Evolutionary conservation across 2,797 vertebrate species (phyloP).

Genomic region (Spheniscus humboldti): DNA sequence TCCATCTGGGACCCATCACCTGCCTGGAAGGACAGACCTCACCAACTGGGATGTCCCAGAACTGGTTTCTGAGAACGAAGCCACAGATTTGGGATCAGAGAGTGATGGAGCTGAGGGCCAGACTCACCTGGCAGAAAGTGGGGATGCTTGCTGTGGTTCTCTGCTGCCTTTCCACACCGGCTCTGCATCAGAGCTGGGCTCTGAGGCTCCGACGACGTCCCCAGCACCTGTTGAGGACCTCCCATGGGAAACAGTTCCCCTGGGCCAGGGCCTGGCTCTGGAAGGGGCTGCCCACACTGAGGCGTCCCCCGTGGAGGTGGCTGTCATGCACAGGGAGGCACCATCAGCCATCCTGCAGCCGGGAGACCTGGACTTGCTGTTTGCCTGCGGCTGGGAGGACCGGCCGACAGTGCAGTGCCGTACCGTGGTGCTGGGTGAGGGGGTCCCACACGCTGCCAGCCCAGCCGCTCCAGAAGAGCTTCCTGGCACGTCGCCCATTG

Average conservation of each 20-base stretch:
- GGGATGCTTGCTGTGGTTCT: not conserved
- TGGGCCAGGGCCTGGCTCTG: not conserved
- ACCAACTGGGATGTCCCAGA: not conserved
- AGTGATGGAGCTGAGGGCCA: not conserved
- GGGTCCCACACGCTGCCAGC: not conserved
- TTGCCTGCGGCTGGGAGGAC: not conserved
- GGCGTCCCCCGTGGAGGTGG: not conserved
- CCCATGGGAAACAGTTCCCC: not conserved
- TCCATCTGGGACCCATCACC: not conserved
- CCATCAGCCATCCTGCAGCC: not conserved
- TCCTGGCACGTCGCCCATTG: accelerated
- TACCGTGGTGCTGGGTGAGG: not conserved
- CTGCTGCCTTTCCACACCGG: not conserved
- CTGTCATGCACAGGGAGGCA: not conserved
- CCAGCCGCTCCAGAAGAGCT: not conserved
- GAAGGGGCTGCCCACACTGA: not conserved
- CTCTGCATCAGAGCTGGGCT: constrained; percentile 22
- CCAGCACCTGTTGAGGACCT: not conserved
- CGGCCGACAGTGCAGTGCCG: accelerated
- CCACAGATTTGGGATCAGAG: constrained; percentile 8
- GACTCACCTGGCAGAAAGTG: not conserved
- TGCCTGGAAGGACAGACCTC: constrained; percentile 17
- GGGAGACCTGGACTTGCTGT: constrained; percentile 27
- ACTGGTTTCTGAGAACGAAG: constrained; percentile 40
- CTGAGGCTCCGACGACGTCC: not conserved